Base-by-base conservation (phyloP, 2,888 invertebrate species). In the Eledone cirrhosa region DNA sequence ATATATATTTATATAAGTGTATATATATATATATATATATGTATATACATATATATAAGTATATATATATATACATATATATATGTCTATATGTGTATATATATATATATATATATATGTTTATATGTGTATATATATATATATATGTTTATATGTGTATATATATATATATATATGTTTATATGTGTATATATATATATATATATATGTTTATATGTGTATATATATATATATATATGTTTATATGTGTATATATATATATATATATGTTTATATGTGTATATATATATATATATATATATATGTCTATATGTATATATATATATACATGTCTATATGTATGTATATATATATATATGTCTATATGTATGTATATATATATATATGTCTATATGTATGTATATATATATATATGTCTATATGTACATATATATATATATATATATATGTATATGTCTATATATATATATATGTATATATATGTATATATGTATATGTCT, bases 311-410 rank as follows among this genome's bases (percentile, higher is more conserved):
- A 22, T n/a, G 2, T 24, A 63, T 22, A 63, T 22, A 24, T 16
- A 24, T 7, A 8, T 24, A 19, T 5, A 63, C 22, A 22, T 63
- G 7, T 22, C 1, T 63, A 16, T 63, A 63, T 63, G 22, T 63
- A 63, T 63, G 19, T 63, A 63, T 63, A 63, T 63, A 63, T 63
- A 63, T 63, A 63, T 53, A 63, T 63, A 63, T 63, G 19, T 63
- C 11, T 63, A 63, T 63, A 63, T 63, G 13, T 59, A 59, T 59
- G 13, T 59, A 59, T 13, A 59, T 13, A 59, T 13, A 59, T 13
- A 59, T 13, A 59, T 13, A 59, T 13, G 13, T 13, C 3, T 13
- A 24, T 59, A 13, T 13, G 13, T 13, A 19, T 63, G 11, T 63
- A 7, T 8, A 33, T 11, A 41, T 8, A 41, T 41, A 41, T 41